Base-by-base conservation (phyloP, 2,113 vertebrate genomes). In the Macquaria australasica region DNA sequence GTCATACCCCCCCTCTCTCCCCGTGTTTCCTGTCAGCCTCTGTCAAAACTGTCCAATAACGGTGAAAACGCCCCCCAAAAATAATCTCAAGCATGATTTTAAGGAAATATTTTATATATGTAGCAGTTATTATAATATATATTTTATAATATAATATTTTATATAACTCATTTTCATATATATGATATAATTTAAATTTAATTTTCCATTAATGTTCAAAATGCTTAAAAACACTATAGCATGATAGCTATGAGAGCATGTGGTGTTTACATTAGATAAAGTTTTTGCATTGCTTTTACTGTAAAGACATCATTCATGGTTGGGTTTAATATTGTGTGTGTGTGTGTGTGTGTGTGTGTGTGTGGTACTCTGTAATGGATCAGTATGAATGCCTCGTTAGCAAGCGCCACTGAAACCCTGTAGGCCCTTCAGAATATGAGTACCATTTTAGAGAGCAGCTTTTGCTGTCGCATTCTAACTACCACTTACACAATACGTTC, bases 321-420 rank as follows among this genome's bases (percentile, higher is more conserved):
- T 41, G 69, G 37, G 31, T 77, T 69, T 74, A 39, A 79, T 79
- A 55, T 48, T 68, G 12, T 59, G 51, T 59, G 50, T 71, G 48
- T 8, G 39, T 66, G n/a, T n/a, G n/a, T n/a, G n/a, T n/a, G n/a
- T 59, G 50, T 71, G 48, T 8, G 31, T 82, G 63, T 60, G 45
- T 50, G 45, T 66, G 76, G 25, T 53, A 79, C 80, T 84, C 83
- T 89, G 90, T 91, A 93, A 94, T 94, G 90, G 91, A 93, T 93
- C 89, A 90, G 92, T 91, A 93, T 94, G 91, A 94, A 94, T 90
- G 90, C 89, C 93, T 94, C 91, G 90, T 95, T 94, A 95, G 92
- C 77, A 77, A 73, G 88, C 88, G 75, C 83, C 88, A 90, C 88
- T 90, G 89, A 95, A 93, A 91, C 91, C 91, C 88, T 87, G 85